A percentile compares a stretch with the other conserved stretches of the same genome.
These are phyloP conservation scores for Brachyhypopomus gauderio DNA, from an alignment of 2,113 vertebrate species.

Conservation along the genomic window DNA sequence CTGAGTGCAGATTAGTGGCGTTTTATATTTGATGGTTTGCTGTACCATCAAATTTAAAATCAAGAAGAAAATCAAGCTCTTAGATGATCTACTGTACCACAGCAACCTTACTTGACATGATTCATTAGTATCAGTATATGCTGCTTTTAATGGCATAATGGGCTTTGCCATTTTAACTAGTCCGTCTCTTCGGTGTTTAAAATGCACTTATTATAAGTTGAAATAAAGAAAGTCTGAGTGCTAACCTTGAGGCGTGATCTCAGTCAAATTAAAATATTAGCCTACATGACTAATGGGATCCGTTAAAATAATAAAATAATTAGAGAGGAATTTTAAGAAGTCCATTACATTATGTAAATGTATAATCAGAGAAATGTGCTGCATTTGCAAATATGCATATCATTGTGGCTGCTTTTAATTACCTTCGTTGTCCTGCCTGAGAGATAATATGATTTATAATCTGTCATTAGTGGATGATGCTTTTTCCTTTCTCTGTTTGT, in stretches of 20 bases:
- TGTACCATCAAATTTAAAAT: neutral
- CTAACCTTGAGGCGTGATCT: conserved; percentile 56
- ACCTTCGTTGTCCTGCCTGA: conserved; percentile 70
- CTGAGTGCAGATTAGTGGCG: neutral
- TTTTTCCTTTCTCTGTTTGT: conserved; percentile 60
- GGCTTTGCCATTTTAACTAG: neutral
- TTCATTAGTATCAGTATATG: neutral
- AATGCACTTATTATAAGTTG: conserved; percentile 8
- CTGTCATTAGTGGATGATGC: conserved; percentile 64
- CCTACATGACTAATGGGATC: conserved; percentile 68
- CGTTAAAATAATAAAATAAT: conserved; percentile 51
- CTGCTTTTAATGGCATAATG: neutral
- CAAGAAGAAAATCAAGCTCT: neutral
- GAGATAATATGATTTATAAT: conserved; percentile 75
- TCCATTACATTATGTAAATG: conserved; percentile 78
- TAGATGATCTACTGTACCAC: neutral
- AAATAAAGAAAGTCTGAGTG: conserved; percentile 19
- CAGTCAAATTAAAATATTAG: conserved; percentile 63
- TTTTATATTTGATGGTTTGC: neutral
- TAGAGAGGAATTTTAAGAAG: conserved; percentile 59
- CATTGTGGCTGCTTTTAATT: conserved; percentile 68
- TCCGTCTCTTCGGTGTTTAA: neutral
- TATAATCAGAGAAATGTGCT: conserved; percentile 67
- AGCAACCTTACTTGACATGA: neutral
- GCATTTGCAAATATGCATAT: conserved; percentile 72